Conservation (phyloP, 1,140 invertebrate genomes). For the Amyelois transitella region DNA sequence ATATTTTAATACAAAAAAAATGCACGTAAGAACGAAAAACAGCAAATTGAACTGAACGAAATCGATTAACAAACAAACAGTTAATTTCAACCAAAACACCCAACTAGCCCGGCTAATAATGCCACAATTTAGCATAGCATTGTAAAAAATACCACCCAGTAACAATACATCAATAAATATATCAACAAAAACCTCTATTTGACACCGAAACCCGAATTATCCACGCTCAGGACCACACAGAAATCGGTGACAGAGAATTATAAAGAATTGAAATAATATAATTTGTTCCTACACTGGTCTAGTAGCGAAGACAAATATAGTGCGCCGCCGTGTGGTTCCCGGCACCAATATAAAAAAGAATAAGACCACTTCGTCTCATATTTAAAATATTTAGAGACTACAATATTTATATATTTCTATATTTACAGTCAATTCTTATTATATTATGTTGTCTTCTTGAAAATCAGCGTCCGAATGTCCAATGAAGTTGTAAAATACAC, state of each 20-base stretch:
- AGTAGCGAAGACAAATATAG: no score
- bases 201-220: slow-evolving; percentile 24
- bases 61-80: neutral
- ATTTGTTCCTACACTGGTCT: no score
- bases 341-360: no score
- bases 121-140: neutral
- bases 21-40: no score
- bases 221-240: slow-evolving; percentile 18
- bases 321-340: no score
- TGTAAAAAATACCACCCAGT: slow-evolving; percentile 24
- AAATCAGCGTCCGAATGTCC: slow-evolving; percentile 13
- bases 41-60: neutral
- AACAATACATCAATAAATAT: slow-evolving; percentile 13
- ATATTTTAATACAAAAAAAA: no score
- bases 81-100: neutral
- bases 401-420: no score
- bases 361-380: no score
- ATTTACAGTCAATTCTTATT: no score
- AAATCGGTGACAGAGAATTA: neutral
- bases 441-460: neutral
- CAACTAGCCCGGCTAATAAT: neutral
- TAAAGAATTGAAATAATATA: neutral
- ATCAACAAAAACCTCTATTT: slow-evolving; percentile 18
- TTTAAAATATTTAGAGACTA: no score
- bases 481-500: slow-evolving; percentile 48